Conservation (phyloP, 2,113 vertebrate genomes). For the Brienomyrus brachyistius region DNA sequence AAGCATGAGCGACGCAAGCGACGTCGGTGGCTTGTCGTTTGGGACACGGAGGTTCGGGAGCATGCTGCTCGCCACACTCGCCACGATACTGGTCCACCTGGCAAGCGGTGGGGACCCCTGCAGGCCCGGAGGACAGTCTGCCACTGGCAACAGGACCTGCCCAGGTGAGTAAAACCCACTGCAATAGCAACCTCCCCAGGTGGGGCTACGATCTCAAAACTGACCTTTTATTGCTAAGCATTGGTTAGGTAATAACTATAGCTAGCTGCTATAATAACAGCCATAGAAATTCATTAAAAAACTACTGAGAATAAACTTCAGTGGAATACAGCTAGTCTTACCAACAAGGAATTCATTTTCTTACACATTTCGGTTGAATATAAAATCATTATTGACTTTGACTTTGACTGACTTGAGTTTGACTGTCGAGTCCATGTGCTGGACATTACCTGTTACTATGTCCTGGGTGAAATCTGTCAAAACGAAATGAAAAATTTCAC, state of each 20-base stretch:
- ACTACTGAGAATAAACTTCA: not conserved
- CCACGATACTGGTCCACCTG: constrained; percentile 53
- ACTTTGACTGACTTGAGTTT: not conserved
- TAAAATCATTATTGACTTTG: not conserved
- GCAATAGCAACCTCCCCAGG: not conserved
- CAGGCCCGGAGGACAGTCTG: constrained; percentile 45
- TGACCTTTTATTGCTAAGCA: not conserved
- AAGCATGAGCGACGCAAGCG: constrained; percentile 48
- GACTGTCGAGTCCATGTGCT: not conserved
- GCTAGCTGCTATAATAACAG: not conserved
- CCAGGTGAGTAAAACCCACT: constrained; percentile 61
- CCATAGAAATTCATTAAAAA: not conserved
- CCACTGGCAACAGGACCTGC: constrained; percentile 54
- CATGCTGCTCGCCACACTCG: constrained; percentile 63
- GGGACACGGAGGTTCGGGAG: constrained; percentile 46
- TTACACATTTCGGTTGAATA: not conserved
- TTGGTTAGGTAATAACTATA: not conserved
- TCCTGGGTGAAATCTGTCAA: not conserved
- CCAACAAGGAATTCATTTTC: not conserved
- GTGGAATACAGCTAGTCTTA: not conserved
- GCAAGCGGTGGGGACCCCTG: constrained; percentile 42
- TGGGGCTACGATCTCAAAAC: not conserved
- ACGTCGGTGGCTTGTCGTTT: constrained; percentile 28
- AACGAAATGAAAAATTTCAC: not conserved
- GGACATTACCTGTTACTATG: not conserved